These are phyloP conservation scores for Apomyelois bistriatella DNA, from an alignment of 2,888 invertebrate genomes.

Conservation along the genomic window DNA sequence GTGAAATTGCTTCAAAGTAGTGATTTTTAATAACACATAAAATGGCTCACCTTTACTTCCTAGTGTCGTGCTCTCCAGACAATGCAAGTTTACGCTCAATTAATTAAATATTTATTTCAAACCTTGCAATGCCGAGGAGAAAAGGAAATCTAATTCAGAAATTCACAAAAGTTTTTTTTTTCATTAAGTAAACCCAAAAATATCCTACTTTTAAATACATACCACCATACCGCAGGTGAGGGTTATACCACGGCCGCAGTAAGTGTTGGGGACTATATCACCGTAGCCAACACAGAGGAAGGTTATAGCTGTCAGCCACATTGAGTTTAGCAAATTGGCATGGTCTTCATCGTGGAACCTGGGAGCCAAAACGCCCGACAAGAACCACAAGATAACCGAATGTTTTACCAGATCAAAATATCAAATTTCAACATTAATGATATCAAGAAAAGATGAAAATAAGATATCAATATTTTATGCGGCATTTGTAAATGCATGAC, in stretches of 20 bases:
- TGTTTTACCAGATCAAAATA: constrained; percentile 32
- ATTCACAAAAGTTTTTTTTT: constrained; percentile 31
- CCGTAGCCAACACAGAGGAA: constrained; percentile 99
- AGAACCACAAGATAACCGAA: constrained; percentile 74
- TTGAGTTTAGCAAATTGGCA: constrained; percentile 98
- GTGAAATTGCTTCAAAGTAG: constrained; percentile 53
- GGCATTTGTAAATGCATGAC: background rate
- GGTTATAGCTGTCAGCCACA: constrained; percentile 99
- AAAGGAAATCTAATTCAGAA: constrained; percentile 31
- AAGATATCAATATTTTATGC: background rate
- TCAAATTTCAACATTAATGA: background rate
- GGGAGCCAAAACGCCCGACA: constrained; percentile 79
- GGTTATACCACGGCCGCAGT: constrained; percentile 99
- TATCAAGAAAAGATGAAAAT: background rate
- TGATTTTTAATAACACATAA: constrained; percentile 63
- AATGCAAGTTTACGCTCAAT: constrained; percentile 44
- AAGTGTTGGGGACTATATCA: constrained; percentile 99
- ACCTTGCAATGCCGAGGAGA: constrained; percentile 55
- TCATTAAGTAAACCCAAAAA: constrained; percentile 48
- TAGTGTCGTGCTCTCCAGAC: constrained; percentile 47
- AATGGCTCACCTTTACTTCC: constrained; percentile 79
- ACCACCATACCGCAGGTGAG: constrained; percentile 99
- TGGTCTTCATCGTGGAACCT: constrained; percentile 99
- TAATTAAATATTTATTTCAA: background rate
- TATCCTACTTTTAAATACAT: constrained; percentile 80